These are phyloP conservation scores for Electrona antarctica DNA, from an alignment of 2,113 vertebrate genomes.

Conservation along the genomic window DNA sequence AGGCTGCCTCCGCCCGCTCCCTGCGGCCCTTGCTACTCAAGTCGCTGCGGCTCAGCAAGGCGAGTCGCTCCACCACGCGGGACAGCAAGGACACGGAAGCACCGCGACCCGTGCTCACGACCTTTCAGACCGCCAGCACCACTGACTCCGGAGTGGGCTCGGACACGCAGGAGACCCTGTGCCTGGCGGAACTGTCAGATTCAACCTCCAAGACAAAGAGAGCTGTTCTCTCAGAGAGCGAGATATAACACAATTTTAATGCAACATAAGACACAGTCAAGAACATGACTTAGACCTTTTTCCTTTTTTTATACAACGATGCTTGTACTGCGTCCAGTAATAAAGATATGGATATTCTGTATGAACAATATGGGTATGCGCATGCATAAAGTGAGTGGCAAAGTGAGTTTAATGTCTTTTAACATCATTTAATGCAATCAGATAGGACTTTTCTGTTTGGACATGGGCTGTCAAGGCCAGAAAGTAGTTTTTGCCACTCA, in stretches of 20 bases:
- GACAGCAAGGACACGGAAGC: slow-evolving; percentile 14
- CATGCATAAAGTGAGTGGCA: no score
- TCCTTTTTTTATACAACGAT: background rate
- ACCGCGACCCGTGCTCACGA: slow-evolving; percentile 6
- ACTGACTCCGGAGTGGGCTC: slow-evolving; percentile 45
- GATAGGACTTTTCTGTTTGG: no score
- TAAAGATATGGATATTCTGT: no score
- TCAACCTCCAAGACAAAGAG: background rate
- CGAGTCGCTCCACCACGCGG: slow-evolving; percentile 13
- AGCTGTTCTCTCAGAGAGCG: slow-evolving; percentile 38
- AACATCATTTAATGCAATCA: no score
- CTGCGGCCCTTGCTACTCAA: slow-evolving; percentile 56
- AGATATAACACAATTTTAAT: slow-evolving; percentile 56
- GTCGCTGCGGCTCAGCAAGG: slow-evolving; percentile 48
- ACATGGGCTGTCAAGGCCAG: no score
- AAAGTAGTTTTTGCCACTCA: no score
- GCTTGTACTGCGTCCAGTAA: slow-evolving; percentile 6
- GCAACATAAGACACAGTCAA: slow-evolving; percentile 8
- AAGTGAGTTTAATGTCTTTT: no score
- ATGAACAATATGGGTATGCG: no score
- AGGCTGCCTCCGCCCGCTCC: slow-evolving; percentile 51
- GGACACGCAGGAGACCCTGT: background rate
- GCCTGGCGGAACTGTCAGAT: slow-evolving; percentile 11
- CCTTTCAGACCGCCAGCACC: slow-evolving; percentile 18
- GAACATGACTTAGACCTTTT: background rate